Evolutionary conservation across 2,113 vertebrate genomes (phyloP), one percentile per base, ranked within the genome.

Genomic region (Lepus timidus): DNA sequence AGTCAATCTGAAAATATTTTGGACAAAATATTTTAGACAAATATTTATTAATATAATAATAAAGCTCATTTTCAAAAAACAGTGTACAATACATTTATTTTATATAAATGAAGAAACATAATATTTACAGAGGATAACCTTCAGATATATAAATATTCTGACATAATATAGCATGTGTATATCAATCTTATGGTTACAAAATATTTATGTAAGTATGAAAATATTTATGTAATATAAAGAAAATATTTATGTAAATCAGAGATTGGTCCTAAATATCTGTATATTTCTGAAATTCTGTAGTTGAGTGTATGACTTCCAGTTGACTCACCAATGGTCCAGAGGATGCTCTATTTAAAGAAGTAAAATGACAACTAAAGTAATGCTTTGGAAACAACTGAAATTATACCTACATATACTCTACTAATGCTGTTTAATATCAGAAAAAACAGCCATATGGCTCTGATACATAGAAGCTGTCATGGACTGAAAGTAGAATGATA

Each of bases 11-110:
- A 23, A 39, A 82, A 58, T n/a, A 52, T 74, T 33, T 75, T 49
- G 33, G 49, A 75, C 19, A 74, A 93, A 80, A 71, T 87, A 33
- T 39, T 44, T 82, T 86, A 83, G 88, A 78, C 27, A 44, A 44
- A 44, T 44, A 44, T 44, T 44, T 44, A 44, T 44, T 44, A 44
- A 44, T 44, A 80, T 67, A 31, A 19, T 39, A 83, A 64, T 81
- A 81, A 33, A 33, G 2, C 8, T 10, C 55, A 76, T 49, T 80
- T 95, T 44, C 1, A 44, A 81, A 78, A 81, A 90, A 62, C 29
- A n/a, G 12, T 68, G 0, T 1, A 70, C 64, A 36, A 62, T 75
- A n/a, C 7, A 44, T 78, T 76, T 91, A 65, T 62, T n/a, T 44
- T 39, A 73, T 27, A 83, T 39, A 82, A 39, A 31, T 74, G 6